Percentiles rank a stretch among this genome's conserved stretches.
Conservation (phyloP, 2,888 invertebrate genomes). For the Ellobium chinense region DNA sequence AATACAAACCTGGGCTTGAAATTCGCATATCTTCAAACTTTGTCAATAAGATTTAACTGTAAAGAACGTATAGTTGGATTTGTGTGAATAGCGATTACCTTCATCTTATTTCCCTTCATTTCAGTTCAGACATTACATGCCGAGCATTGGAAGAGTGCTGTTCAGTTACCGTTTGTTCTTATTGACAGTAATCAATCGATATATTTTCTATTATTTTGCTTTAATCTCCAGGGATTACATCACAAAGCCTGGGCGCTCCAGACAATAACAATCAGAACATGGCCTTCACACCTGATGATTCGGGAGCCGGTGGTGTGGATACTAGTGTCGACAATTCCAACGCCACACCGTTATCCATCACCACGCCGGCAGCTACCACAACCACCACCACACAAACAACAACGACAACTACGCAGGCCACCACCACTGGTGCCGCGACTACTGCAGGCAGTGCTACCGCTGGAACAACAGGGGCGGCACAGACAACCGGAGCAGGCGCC, state of each 20-base stretch:
- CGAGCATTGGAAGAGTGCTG: too few species aligned
- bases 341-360: slow-evolving; percentile 26
- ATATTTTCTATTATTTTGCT: too few species aligned
- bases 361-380: slow-evolving; percentile 5
- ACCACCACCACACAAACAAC: not conserved
- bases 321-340: slow-evolving; percentile 20
- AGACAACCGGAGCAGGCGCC: not conserved
- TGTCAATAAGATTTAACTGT: too few species aligned
- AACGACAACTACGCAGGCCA: not conserved
- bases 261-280: slow-evolving; percentile 26
- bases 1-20: too few species aligned
- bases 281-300: slow-evolving; percentile 30
- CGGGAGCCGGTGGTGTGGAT: slow-evolving; percentile 7
- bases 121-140: too few species aligned
- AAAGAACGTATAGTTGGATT: too few species aligned
- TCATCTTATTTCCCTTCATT: too few species aligned
- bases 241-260: slow-evolving; percentile 20
- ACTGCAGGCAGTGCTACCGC: not conserved
- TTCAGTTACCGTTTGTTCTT: too few species aligned
- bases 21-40: too few species aligned
- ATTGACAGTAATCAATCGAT: too few species aligned
- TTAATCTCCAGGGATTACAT: not conserved
- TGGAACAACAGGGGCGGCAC: slow-evolving; percentile 46
- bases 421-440: slow-evolving; percentile 7
- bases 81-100: too few species aligned